A percentile compares a stretch with the other conserved stretches of the same genome.
Conservation (phyloP, 2,797 vertebrate species). For the Falco peregrinus region DNA sequence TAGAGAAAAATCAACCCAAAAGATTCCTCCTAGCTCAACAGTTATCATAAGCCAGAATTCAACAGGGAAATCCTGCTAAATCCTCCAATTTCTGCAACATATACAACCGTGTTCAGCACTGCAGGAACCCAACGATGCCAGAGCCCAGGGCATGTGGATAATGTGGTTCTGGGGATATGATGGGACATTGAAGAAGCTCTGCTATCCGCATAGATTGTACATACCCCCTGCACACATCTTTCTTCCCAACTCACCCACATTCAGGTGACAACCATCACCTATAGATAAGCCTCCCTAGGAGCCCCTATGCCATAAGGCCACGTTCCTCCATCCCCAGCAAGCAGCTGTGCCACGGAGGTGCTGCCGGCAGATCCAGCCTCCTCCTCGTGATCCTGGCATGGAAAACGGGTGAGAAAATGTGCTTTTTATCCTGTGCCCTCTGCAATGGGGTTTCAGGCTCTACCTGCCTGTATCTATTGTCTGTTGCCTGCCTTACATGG, state of each 20-base stretch:
- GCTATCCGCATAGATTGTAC: neutral
- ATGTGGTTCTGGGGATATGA: neutral
- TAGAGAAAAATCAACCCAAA: neutral
- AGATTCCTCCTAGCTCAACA: neutral
- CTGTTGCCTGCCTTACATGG: neutral
- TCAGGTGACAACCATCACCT: neutral
- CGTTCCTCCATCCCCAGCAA: neutral
- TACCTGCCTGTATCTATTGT: neutral
- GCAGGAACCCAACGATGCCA: rapidly evolving
- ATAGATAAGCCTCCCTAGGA: neutral
- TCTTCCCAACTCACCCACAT: no score
- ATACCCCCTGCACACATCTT: neutral
- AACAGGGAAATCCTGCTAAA: neutral
- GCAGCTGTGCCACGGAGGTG: neutral
- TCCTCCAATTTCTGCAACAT: neutral
- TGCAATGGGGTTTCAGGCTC: neutral
- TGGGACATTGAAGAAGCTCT: neutral
- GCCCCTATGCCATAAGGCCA: neutral
- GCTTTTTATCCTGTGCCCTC: neutral
- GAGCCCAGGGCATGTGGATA: rapidly evolving
- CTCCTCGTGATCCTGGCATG: neutral
- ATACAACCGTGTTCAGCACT: rapidly evolving
- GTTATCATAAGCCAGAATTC: neutral
- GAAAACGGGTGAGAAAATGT: neutral
- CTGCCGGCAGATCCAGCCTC: neutral